Percentiles rank a stretch among this genome's conserved stretches.
Evolutionary conservation across 1,140 invertebrate genomes (phyloP).

Genomic region (Laupala kohalensis): DNA sequence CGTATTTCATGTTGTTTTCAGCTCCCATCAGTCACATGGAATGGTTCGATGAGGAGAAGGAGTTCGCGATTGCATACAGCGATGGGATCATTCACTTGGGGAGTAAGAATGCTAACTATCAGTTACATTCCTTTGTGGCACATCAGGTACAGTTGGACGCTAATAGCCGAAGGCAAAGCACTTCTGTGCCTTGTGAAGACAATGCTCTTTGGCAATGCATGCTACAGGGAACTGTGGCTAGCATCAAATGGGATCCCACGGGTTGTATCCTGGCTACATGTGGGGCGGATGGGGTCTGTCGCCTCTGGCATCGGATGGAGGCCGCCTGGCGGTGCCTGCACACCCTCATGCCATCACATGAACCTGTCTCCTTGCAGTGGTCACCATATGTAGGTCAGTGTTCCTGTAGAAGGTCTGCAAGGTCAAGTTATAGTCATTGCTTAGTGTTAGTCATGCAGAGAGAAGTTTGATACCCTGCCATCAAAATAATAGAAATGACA

Average conservation of each 20-base stretch:
- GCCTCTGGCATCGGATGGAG: constrained; percentile 34
- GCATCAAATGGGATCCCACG: constrained; percentile 36
- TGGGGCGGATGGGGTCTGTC: constrained; percentile 28
- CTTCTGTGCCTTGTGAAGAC: background rate
- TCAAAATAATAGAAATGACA: no score
- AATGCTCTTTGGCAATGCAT: background rate
- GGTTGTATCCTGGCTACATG: constrained; percentile 37
- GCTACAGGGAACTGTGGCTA: constrained; percentile 25
- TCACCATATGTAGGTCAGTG: constrained; percentile 30
- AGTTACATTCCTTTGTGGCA: constrained; percentile 30
- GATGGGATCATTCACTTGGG: constrained; percentile 42
- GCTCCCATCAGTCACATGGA: constrained; percentile 38
- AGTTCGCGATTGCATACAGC: constrained; percentile 39
- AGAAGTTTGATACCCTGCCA: no score
- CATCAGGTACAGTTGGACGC: constrained; percentile 30
- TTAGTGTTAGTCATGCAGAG: no score
- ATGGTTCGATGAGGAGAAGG: constrained; percentile 39
- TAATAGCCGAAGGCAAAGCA: background rate
- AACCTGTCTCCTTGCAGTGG: constrained; percentile 32
- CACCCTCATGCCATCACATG: constrained; percentile 27
- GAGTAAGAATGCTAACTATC: constrained; percentile 25
- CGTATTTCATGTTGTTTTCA: constrained; percentile 24
- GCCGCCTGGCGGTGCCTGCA: constrained; percentile 26
- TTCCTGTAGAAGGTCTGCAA: no score
- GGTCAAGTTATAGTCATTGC: no score